Conservation (phyloP, 2,797 vertebrate species). For the Anguilla marmorata region DNA sequence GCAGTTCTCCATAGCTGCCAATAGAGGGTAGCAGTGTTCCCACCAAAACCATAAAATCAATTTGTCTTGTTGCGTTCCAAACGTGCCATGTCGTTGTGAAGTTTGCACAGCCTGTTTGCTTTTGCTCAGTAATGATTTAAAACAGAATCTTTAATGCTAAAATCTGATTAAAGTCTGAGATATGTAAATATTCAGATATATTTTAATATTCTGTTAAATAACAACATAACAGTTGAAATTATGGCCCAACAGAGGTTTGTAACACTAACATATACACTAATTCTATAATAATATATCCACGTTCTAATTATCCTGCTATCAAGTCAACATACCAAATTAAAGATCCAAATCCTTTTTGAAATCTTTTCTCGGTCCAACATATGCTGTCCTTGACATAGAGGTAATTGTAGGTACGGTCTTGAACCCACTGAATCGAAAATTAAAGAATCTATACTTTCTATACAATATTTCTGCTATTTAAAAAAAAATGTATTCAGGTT, state of each 20-base stretch:
- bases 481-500: background rate
- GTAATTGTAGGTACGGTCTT: background rate
- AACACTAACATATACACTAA: background rate
- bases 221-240: background rate
- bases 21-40: conserved; percentile 10
- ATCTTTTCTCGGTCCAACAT: background rate
- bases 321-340: background rate
- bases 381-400: background rate
- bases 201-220: background rate
- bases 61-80: background rate
- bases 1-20: conserved; percentile 18
- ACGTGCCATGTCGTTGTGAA: background rate
- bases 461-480: background rate
- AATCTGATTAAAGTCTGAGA: background rate
- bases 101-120: background rate
- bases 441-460: background rate
- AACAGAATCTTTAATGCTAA: background rate
- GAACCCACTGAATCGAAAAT: background rate
- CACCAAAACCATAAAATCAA: background rate
- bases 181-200: background rate
- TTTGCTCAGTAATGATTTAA: background rate
- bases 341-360: background rate
- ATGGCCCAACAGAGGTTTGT: background rate
- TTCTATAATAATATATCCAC: background rate
- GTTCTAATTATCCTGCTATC: background rate